A percentile compares a stretch with the other conserved stretches of the same genome.
Conservation (phyloP, 1,140 invertebrate species). For the Elysia chlorotica region DNA sequence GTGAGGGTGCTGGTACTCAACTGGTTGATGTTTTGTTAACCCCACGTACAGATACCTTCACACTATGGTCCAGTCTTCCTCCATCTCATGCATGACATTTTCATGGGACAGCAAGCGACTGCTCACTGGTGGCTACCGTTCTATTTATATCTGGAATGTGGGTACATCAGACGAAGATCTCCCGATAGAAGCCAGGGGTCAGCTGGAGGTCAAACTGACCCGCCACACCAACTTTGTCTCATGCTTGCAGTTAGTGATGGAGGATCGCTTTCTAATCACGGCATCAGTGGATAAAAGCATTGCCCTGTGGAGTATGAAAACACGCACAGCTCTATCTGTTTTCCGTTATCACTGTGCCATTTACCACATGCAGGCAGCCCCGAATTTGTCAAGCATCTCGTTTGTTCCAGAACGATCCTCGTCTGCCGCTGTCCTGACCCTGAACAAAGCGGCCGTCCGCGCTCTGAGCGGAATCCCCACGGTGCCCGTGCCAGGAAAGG, state of each 20-base stretch:
- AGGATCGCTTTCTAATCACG: not conserved
- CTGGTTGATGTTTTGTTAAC: not conserved
- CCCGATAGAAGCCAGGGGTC: not conserved
- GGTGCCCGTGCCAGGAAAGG: not conserved
- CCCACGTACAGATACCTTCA: not conserved
- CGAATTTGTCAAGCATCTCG: not conserved
- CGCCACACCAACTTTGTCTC: constrained; percentile 1
- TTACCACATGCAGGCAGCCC: not conserved
- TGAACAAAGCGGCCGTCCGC: not conserved
- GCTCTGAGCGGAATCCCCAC: not conserved
- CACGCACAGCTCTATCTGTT: not conserved
- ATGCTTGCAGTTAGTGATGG: not conserved
- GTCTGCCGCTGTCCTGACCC: not conserved
- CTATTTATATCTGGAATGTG: constrained; percentile 1
- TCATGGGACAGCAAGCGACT: not conserved
- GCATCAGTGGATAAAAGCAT: constrained; percentile 5
- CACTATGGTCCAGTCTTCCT: constrained; percentile 8
- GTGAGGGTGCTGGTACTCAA: too few species aligned
- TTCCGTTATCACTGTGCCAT: not conserved
- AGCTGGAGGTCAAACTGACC: constrained; percentile 6
- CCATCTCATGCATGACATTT: not conserved
- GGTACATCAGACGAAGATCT: not conserved
- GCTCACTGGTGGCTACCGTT: not conserved
- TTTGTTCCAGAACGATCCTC: not conserved
- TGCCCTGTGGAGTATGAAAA: constrained; percentile 1